Evolutionary conservation across 2,888 invertebrate genomes (phyloP).

Genomic region (Hirudinaria manillensis): DNA sequence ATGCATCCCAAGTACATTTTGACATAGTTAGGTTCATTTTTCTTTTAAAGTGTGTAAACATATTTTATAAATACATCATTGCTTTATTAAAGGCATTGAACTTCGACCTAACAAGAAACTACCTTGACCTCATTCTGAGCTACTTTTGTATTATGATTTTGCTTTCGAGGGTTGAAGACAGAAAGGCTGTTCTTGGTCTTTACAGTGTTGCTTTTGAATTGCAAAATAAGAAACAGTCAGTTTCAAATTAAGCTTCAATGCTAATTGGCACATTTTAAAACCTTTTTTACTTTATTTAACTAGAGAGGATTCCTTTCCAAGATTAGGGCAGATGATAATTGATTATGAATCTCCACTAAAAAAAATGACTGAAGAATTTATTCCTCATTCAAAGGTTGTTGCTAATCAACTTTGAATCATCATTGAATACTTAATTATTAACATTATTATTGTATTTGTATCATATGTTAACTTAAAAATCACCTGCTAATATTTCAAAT

Average conservation of each 20-base stretch:
- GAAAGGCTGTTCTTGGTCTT: conserved; percentile 89
- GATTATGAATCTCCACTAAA: conserved; percentile 92
- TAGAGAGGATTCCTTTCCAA: conserved; percentile 67
- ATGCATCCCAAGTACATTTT: conserved; percentile 86
- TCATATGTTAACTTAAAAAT: too few species aligned
- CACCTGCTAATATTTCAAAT: too few species aligned
- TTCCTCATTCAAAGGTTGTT: conserved; percentile 74
- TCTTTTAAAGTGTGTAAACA: background rate
- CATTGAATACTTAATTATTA: too few species aligned
- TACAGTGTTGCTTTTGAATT: conserved; percentile 97
- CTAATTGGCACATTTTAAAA: background rate
- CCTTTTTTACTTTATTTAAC: background rate
- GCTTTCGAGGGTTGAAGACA: conserved; percentile 82
- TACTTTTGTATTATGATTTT: conserved; percentile 94
- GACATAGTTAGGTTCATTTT: conserved; percentile 65
- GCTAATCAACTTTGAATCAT: too few species aligned
- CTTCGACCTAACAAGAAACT: conserved; percentile 89
- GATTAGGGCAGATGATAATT: conserved; percentile 92
- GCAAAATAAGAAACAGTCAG: conserved; percentile 62
- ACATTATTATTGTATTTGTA: too few species aligned
- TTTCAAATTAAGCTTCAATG: conserved; percentile 22
- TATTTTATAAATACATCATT: background rate
- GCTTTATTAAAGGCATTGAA: conserved; percentile 65
- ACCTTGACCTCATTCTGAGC: conserved; percentile 86
- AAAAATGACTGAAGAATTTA: conserved; percentile 91